phyloP scores from a whole-genome alignment of 2,797 vertebrate genomes.

The Galagoides demidoff region DNA sequence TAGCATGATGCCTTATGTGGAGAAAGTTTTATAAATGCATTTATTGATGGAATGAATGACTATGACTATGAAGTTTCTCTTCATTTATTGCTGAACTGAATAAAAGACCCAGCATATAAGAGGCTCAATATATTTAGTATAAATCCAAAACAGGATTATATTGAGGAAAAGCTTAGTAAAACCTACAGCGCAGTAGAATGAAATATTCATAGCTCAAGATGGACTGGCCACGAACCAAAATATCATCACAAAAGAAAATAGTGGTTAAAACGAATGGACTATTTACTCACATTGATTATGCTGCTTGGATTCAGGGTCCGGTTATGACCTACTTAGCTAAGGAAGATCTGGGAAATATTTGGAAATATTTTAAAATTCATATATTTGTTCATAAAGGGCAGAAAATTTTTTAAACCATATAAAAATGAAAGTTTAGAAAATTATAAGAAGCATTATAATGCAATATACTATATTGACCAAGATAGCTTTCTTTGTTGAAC shows the following conservation, averaged over 20 bases:
- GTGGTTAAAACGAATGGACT: conserved; percentile 27
- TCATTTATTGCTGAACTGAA: not conserved
- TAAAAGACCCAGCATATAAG: not conserved
- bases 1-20: not conserved
- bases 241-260: conserved; percentile 50
- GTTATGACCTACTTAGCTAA: conserved; percentile 41
- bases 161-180: conserved; percentile 32
- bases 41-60: not conserved
- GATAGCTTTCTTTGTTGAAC: conserved; percentile 21
- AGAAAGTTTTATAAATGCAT: not conserved
- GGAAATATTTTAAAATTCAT: not conserved
- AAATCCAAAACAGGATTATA: conserved; percentile 27
- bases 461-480: not conserved
- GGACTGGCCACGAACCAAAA: conserved; percentile 41
- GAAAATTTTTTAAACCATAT: not conserved
- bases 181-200: conserved; percentile 34
- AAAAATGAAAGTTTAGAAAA: conserved; percentile 53
- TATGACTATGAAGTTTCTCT: too few species aligned
- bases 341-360: conserved; percentile 33
- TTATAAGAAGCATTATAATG: conserved; percentile 22
- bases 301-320: not conserved
- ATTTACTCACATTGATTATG: conserved; percentile 35
- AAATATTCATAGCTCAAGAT: not conserved
- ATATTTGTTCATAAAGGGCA: not conserved
- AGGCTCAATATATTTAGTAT: not conserved